These are phyloP conservation scores for Sinhomidia bicolor DNA, from an alignment of 2,888 invertebrate species.

Conservation along the genomic window DNA sequence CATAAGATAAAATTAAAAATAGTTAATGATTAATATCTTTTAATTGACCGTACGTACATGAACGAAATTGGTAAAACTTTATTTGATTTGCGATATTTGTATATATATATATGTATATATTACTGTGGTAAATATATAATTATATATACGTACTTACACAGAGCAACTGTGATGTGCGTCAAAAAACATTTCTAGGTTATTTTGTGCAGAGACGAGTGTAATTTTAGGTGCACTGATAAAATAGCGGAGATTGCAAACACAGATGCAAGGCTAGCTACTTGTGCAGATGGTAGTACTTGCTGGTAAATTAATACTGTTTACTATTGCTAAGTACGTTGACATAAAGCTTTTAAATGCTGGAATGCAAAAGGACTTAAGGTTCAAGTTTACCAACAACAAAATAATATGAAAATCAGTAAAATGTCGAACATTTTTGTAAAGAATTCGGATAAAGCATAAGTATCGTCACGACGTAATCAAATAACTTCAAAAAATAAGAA, in stretches of 20 bases:
- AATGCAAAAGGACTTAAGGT: constrained; percentile 48
- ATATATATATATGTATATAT: neutral
- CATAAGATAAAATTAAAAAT: constrained; percentile 23
- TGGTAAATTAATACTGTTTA: constrained; percentile 73
- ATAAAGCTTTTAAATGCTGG: constrained; percentile 58
- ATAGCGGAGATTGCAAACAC: constrained; percentile 29
- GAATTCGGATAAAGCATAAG: neutral
- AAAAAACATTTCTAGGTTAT: neutral
- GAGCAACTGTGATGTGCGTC: constrained; percentile 17
- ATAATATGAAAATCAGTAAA: neutral
- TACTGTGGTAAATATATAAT: too few species aligned
- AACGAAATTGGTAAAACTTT: neutral
- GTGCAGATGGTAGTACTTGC: constrained; percentile 63
- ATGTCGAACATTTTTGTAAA: neutral
- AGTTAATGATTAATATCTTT: constrained; percentile 28
- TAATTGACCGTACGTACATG: neutral
- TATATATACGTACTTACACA: neutral
- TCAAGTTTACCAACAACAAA: neutral
- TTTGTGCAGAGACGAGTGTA: neutral
- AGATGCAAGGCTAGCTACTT: neutral
- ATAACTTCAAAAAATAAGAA: constrained; percentile 1
- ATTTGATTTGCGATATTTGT: constrained; percentile 14
- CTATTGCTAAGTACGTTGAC: constrained; percentile 67
- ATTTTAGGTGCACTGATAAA: neutral
- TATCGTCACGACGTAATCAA: neutral